Evolutionary conservation across 2,888 invertebrate species (phyloP).

Genomic region (Tiliacea aurago): DNA sequence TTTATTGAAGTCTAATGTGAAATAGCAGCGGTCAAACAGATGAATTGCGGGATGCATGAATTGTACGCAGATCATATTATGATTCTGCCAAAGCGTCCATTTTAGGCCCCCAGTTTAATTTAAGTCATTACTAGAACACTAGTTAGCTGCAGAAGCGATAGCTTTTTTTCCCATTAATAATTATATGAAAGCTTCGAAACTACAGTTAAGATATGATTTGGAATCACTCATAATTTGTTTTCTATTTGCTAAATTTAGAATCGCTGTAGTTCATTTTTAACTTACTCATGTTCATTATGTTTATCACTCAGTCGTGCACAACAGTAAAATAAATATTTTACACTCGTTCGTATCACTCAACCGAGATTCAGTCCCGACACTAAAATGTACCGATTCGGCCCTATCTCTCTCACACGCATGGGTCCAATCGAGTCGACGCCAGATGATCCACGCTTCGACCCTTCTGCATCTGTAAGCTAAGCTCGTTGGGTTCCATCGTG

Average conservation of each 20-base stretch:
- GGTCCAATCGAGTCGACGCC: slow-evolving; percentile 75
- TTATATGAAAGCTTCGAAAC: slow-evolving; percentile 77
- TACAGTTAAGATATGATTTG: slow-evolving; percentile 86
- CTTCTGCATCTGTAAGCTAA: slow-evolving; percentile 80
- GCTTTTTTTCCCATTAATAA: slow-evolving; percentile 64
- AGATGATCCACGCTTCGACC: slow-evolving; percentile 87
- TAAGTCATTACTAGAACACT: slow-evolving; percentile 58
- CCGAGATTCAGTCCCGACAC: slow-evolving; percentile 66
- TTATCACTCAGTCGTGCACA: slow-evolving; percentile 57
- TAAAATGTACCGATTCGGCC: slow-evolving; percentile 26
- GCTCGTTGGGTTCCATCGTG: slow-evolving; percentile 84
- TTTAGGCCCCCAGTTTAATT: too few relatives aligned
- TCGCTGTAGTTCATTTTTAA: slow-evolving; percentile 67
- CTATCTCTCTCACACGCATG: slow-evolving; percentile 72
- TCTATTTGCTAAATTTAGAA: slow-evolving; percentile 64
- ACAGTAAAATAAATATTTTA: slow-evolving; percentile 48
- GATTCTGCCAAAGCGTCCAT: too few relatives aligned
- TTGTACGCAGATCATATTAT: too few relatives aligned
- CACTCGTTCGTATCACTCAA: slow-evolving; percentile 39
- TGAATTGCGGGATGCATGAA: too few relatives aligned
- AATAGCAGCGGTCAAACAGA: too few relatives aligned
- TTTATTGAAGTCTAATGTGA: too few relatives aligned
- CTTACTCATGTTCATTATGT: slow-evolving; percentile 72
- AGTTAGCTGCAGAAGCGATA: slow-evolving; percentile 68
- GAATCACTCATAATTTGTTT: slow-evolving; percentile 84